Evolutionary conservation across 2,113 vertebrate species (phyloP), one percentile per base, ranked within the genome.

Genomic region (Erpornis zantholeuca): DNA sequence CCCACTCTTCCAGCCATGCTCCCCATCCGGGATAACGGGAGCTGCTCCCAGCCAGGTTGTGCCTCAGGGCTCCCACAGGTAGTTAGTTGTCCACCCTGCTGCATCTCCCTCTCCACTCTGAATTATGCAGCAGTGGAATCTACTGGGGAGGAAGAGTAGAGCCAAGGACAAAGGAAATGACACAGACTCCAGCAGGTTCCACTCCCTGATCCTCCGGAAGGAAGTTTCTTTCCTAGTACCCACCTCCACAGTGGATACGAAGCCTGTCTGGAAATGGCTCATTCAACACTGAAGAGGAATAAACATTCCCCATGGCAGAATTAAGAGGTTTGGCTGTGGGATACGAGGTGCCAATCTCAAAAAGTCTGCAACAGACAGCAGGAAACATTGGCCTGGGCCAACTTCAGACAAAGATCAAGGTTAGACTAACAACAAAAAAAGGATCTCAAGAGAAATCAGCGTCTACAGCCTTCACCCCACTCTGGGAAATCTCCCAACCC

Each of bases 181-280:
- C 92, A 96, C 86, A 82, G 94, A 89, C 87, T 96, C 73, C 92
- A 96, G 91, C 86, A 97, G 96, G 95, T 96, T 79, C 94, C 96
- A 96, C 95, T 96, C 96, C 95, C 96, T 96, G 94, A 95, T 95
- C 93, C 95, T 97, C 95, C 95, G 96, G 96, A 97, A 97, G 96
- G 96, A 97, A 97, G 77, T 87, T 94, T 65, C 95, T 96, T 97
- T 96, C 94, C 95, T 94, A 91, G 91, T 94, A 96, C 91, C 92
- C 93, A 96, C 91, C 95, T 96, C 95, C 89, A 96, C 81, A 71
- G 86, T 91, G 91, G 91, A 86, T 12, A 85, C 3, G 64, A 84
- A 89, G 86, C 93, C 94, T 10, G 27, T 85, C 85, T 97, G 96
- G 95, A 96, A 96, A 91, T 49, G 77, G 83, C 83, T 95, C 49